Conservation (phyloP, 1,140 invertebrate genomes). For the Zaprionus tsacasi region DNA sequence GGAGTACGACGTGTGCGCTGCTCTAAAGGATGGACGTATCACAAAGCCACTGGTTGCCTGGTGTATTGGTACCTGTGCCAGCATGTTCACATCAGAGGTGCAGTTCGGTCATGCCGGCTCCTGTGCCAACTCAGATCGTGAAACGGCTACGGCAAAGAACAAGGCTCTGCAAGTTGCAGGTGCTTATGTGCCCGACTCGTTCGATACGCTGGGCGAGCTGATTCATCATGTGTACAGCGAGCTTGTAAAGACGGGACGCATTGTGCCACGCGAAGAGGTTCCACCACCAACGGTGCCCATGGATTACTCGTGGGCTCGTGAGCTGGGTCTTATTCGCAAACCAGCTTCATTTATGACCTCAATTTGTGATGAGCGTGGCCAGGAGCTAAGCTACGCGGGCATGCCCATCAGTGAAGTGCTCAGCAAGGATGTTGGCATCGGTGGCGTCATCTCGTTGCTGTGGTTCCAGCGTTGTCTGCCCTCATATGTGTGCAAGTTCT, state of each 20-base stretch:
- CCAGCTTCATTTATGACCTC: slow-evolving; percentile 99
- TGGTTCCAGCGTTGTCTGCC: slow-evolving; percentile 99
- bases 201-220: slow-evolving; percentile 93
- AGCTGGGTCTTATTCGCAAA: slow-evolving; percentile 98
- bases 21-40: slow-evolving; percentile 92
- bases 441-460: slow-evolving; percentile 97
- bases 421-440: slow-evolving; percentile 96
- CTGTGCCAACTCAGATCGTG: slow-evolving; percentile 97
- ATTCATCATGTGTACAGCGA: slow-evolving; percentile 91
- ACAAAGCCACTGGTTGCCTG: slow-evolving; percentile 98
- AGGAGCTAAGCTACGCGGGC: slow-evolving; percentile 98
- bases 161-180: slow-evolving; percentile 92
- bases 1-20: slow-evolving; percentile 98
- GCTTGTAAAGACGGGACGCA: slow-evolving; percentile 92
- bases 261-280: slow-evolving; percentile 95
- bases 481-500: slow-evolving; percentile 97
- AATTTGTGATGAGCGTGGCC: slow-evolving; percentile 99
- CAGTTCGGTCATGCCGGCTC: slow-evolving; percentile 99
- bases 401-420: slow-evolving; percentile 98
- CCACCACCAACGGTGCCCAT: slow-evolving; percentile 99
- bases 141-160: slow-evolving; percentile 98
- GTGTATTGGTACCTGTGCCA: slow-evolving; percentile 97
- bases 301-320: slow-evolving; percentile 99
- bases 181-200: slow-evolving; percentile 95
- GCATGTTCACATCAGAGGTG: slow-evolving; percentile 98